phyloP scores from a whole-genome alignment of 2,113 vertebrate species.

The Pelecanoides urinatrix region DNA sequence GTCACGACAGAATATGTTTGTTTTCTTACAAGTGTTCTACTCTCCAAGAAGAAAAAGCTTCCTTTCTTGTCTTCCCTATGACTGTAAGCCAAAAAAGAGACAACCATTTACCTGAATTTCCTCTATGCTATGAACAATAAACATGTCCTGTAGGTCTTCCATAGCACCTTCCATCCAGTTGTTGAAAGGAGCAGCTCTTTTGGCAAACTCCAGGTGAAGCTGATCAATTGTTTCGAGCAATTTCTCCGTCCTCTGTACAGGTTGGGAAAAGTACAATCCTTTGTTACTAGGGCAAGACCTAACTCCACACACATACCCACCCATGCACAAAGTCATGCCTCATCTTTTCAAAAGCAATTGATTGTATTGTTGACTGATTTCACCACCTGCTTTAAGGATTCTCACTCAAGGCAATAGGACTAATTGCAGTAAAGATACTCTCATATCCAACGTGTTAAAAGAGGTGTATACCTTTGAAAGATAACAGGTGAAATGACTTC shows the following conservation, averaged over 20 bases:
- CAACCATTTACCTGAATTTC: conserved; percentile 89
- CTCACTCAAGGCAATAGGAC: neutral
- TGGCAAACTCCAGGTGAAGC: conserved; percentile 82
- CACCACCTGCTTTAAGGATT: neutral
- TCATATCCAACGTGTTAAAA: neutral
- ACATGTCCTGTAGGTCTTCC: conserved; percentile 91
- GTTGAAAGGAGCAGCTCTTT: conserved; percentile 84
- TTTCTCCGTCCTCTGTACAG: conserved; percentile 78
- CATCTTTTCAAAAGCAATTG: neutral
- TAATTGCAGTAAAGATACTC: neutral
- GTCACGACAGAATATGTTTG: neutral
- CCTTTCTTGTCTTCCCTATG: neutral
- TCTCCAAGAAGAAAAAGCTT: neutral
- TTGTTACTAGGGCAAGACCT: neutral
- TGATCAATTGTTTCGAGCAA: conserved; percentile 83
- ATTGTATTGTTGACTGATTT: neutral
- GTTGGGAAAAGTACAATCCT: neutral
- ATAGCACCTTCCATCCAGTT: conserved; percentile 89
- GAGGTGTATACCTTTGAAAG: neutral
- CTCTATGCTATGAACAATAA: conserved; percentile 92
- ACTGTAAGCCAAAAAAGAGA: neutral
- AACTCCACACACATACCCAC: neutral
- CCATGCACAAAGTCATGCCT: neutral
- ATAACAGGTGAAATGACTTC: neutral
- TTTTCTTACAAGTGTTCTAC: neutral